Conservation (phyloP, 2,888 invertebrate species). For the Amblyteles armatorius region DNA sequence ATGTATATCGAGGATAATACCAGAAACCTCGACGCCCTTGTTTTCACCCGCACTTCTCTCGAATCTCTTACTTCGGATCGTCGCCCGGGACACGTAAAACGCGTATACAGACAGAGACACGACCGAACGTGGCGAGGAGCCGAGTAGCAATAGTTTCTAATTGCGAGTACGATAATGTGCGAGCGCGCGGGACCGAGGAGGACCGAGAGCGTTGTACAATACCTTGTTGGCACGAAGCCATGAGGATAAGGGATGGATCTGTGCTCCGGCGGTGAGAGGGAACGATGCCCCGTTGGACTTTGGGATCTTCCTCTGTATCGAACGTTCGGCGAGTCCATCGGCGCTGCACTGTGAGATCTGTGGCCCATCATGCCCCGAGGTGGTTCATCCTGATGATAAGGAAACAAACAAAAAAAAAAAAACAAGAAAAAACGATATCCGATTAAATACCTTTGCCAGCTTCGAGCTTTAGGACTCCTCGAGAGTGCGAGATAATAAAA, state of each 20-base stretch:
- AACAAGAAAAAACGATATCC: not conserved
- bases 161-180: constrained; percentile 53
- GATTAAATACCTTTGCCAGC: constrained; percentile 7
- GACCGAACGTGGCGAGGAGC: constrained; percentile 13
- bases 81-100: constrained; percentile 11
- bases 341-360: constrained; percentile 95
- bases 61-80: constrained; percentile 8
- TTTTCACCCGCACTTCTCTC: not conserved
- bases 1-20: not conserved
- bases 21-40: constrained; percentile 6
- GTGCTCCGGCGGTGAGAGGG: constrained; percentile 93
- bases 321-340: constrained; percentile 88
- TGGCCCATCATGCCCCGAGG: constrained; percentile 87
- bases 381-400: constrained; percentile 84
- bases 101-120: not conserved
- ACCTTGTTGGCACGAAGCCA: constrained; percentile 87
- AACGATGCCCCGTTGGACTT: constrained; percentile 91
- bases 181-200: constrained; percentile 41
- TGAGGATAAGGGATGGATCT: constrained; percentile 88
- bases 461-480: not conserved
- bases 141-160: constrained; percentile 46
- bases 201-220: constrained; percentile 50
- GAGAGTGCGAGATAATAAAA: not conserved
- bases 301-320: constrained; percentile 90
- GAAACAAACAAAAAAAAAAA: not conserved